phyloP scores from a whole-genome alignment of 1,140 invertebrate species.

The Maniola jurtina region DNA sequence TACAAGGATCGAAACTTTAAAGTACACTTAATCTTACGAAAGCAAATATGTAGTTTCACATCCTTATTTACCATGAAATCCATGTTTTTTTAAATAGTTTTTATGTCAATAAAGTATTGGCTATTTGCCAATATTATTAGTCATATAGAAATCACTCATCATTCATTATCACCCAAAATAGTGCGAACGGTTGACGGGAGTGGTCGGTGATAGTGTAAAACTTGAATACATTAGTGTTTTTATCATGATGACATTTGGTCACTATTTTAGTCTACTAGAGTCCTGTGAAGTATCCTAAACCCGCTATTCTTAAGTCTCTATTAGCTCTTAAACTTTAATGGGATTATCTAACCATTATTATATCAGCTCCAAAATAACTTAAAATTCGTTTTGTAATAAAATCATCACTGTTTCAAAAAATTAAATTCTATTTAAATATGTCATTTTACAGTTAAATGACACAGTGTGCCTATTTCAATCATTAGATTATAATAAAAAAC shows the following conservation, averaged over 20 bases:
- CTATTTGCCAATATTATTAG: constrained; percentile 55
- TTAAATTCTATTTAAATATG: too few relatives aligned
- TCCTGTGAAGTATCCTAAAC: neutral
- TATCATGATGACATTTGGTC: constrained; percentile 3
- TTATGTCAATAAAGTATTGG: constrained; percentile 51
- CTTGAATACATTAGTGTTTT: constrained; percentile 18
- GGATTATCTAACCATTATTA: neutral
- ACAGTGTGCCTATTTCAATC: neutral
- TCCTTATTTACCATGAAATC: constrained; percentile 20
- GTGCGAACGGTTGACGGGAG: constrained; percentile 34
- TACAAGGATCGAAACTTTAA: neutral
- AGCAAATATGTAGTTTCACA: constrained; percentile 9
- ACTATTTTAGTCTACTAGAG: neutral
- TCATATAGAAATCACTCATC: constrained; percentile 42
- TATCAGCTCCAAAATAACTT: neutral
- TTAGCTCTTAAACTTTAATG: neutral
- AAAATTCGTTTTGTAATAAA: neutral
- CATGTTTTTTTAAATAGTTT: constrained; percentile 16
- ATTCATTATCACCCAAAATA: constrained; percentile 49
- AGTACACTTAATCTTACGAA: constrained; percentile 3
- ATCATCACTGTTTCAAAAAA: too few relatives aligned
- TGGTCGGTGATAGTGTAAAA: constrained; percentile 37
- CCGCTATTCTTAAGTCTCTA: neutral
- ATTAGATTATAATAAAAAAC: neutral
- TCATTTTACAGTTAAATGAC: too few relatives aligned